Base-by-base conservation (phyloP, 2,797 vertebrate species). In the Oceanodroma leucorhoa region DNA sequence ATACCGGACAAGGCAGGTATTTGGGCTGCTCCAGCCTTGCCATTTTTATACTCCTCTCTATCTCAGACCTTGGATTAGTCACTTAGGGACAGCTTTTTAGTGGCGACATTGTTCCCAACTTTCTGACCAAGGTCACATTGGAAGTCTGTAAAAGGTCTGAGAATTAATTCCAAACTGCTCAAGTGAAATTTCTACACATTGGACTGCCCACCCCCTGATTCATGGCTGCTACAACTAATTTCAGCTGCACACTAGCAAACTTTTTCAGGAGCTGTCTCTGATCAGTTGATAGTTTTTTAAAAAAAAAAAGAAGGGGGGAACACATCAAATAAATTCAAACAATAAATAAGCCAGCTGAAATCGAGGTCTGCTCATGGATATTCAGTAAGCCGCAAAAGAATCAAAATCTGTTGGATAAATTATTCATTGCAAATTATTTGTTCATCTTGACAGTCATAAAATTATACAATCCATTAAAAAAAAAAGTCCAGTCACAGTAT, bases 381-480 rank as follows among this genome's bases (percentile, higher is more conserved):
- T 93, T 95, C 93, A 96, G 87, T 85, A 92, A 97, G 94, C 84
- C 83, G 82, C 84, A 94, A 94, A 95, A 95, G 92, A 95, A 93
- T 95, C 92, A 96, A 95, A 96, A 95, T 91, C 93, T 91, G 79
- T 50, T 91, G 61, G 75, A 95, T 97, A 96, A 96, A 96, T 97
- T 96, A 95, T 97, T 96, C 81, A 95, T 94, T 94, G 89, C 71
- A 94, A 95, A 97, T 96, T 96, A 95, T 95, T 95, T 95, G 92
- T 91, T 94, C 91, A 90, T 96, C 93, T 95, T 94, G 94, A 96
- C 90, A 95, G 94, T 95, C 92, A 93, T 89, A 95, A 94, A 95
- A 94, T 95, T 94, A 97, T 92, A 91, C 90, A 96, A 92, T 92
- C 89, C 92, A 92, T 93, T 90, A 92, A 93, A 93, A 95, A 92